Percentiles rank a stretch among this genome's conserved stretches.
These are phyloP conservation scores for Zoanthus sansibaricus DNA, from an alignment of 92 coral and sea anemone genomes.

Conservation along the genomic window DNA sequence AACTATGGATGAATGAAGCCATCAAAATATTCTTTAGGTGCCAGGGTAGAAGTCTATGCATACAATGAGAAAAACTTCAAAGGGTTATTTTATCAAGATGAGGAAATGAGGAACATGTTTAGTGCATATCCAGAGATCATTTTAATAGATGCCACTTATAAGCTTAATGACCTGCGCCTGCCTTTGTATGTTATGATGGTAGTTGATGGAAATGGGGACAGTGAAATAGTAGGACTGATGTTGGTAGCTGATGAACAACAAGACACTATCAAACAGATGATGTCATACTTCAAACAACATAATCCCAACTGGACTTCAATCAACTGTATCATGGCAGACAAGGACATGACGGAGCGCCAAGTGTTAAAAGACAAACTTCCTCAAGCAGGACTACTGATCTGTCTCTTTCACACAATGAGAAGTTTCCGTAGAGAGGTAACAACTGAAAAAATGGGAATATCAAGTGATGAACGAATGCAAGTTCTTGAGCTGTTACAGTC, in stretches of 20 bases:
- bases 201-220: conserved; percentile 59
- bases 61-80: no score
- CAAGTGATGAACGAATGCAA: conserved; percentile 50
- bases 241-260: conserved; percentile 53
- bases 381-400: conserved; percentile 45
- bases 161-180: no score
- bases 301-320: conserved; percentile 41
- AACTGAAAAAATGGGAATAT: conserved; percentile 55
- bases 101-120: no score
- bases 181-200: no score
- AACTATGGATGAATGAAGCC: no score
- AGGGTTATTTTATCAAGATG: no score
- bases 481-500: conserved; percentile 53
- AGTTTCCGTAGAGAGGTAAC: conserved; percentile 53
- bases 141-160: no score
- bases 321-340: conserved; percentile 59
- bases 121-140: no score
- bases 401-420: conserved; percentile 57
- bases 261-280: conserved; percentile 54
- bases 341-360: conserved; percentile 58
- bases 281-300: conserved; percentile 38
- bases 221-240: conserved; percentile 56
- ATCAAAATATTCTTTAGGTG: no score
- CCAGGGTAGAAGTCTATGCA: no score
- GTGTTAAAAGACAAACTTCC: conserved; percentile 55